Percentiles rank a stretch among this genome's conserved stretches.
phyloP scores from a whole-genome alignment of 1,140 invertebrate species.

The Pteromalus puparum region DNA sequence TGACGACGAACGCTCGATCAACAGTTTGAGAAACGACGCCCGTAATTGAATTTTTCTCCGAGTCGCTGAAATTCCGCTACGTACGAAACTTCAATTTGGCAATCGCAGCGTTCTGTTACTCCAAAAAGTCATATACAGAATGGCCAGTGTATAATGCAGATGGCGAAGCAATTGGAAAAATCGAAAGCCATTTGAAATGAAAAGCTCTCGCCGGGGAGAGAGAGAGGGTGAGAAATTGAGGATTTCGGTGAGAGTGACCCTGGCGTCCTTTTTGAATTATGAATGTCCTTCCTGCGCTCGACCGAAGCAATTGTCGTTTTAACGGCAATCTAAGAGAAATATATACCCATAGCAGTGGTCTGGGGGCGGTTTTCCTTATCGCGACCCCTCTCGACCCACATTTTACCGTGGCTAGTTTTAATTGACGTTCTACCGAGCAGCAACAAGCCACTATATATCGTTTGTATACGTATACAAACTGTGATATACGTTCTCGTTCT shows the following conservation, averaged over 20 bases:
- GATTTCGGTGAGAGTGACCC: background rate
- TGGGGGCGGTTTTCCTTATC: background rate
- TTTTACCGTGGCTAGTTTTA: slow-evolving; percentile 24
- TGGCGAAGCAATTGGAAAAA: background rate
- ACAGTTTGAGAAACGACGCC: background rate
- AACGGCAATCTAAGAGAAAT: background rate
- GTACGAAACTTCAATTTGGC: background rate
- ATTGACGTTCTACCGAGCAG: background rate
- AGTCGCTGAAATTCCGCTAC: background rate
- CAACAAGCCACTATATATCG: slow-evolving; percentile 24
- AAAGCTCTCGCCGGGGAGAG: too few species aligned
- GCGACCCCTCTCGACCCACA: slow-evolving; percentile 26
- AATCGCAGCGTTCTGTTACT: background rate
- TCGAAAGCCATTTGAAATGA: background rate
- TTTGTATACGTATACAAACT: background rate
- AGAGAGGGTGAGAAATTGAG: background rate
- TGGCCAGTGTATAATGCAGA: too few species aligned
- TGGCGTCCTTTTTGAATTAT: background rate
- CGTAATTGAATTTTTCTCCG: too few species aligned
- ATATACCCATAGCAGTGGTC: background rate
- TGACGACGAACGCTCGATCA: background rate
- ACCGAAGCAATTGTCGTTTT: slow-evolving; percentile 1
- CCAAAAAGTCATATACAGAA: too few species aligned
- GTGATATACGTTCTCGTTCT: background rate
- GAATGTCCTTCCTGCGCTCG: background rate